phyloP scores from a whole-genome alignment of 2,888 invertebrate genomes.

The Baccha elongata region DNA sequence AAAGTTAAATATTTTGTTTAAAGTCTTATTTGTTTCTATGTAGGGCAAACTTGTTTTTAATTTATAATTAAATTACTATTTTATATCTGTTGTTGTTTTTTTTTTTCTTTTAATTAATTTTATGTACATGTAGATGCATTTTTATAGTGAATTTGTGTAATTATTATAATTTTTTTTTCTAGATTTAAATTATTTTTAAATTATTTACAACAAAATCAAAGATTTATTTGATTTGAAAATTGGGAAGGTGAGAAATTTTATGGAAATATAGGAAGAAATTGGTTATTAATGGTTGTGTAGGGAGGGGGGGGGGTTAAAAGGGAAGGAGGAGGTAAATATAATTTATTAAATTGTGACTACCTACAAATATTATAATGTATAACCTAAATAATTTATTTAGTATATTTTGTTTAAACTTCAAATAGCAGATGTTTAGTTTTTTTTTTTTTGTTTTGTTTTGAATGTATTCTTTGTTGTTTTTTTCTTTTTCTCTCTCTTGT shows the following conservation, averaged over 20 bases:
- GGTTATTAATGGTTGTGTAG: conserved; percentile 31
- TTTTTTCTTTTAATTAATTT: background rate
- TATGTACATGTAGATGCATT: conserved; percentile 74
- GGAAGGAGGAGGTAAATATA: conserved; percentile 53
- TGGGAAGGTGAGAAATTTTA: conserved; percentile 17
- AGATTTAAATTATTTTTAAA: conserved; percentile 48
- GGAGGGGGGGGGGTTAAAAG: background rate
- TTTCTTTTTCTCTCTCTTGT: conserved; percentile 29
- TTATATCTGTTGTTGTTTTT: no score
- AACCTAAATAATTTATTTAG: conserved; percentile 74
- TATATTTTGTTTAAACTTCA: conserved; percentile 72
- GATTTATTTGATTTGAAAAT: conserved; percentile 27
- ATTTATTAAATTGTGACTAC: conserved; percentile 74
- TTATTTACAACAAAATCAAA: conserved; percentile 66
- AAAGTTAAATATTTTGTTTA: conserved; percentile 68
- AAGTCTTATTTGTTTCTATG: conserved; percentile 81
- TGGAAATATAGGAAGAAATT: conserved; percentile 3
- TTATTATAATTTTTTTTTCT: conserved; percentile 62
- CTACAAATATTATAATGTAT: conserved; percentile 71
- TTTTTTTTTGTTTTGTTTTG: conserved; percentile 17
- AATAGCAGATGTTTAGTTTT: conserved; percentile 63
- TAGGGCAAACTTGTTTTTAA: conserved; percentile 78
- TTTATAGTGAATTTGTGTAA: conserved; percentile 69
- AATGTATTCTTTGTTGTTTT: conserved; percentile 13
- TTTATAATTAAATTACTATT: conserved; percentile 63